Percentiles rank a stretch among this genome's conserved stretches.
These are phyloP conservation scores for Drosophila colorata DNA, from an alignment of 2,888 invertebrate genomes.

Conservation along the genomic window DNA sequence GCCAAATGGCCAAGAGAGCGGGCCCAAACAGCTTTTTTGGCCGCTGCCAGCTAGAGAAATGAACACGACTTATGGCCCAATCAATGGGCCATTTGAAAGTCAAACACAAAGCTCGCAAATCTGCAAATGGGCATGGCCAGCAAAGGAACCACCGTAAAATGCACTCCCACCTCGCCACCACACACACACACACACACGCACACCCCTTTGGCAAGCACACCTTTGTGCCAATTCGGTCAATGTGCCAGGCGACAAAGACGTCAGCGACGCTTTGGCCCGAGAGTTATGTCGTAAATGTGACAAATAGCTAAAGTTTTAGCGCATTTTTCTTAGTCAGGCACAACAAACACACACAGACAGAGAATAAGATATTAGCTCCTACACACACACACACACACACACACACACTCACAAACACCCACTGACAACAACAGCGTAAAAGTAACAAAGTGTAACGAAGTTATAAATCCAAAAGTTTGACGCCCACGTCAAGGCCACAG, in stretches of 20 bases:
- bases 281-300: constrained; percentile 47
- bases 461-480: constrained; percentile 78
- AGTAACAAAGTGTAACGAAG: constrained; percentile 76
- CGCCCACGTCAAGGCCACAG: constrained; percentile 77
- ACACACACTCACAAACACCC: constrained; percentile 40
- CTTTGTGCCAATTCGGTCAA: constrained; percentile 57
- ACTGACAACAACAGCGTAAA: constrained; percentile 40
- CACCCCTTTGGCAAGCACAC: constrained; percentile 2
- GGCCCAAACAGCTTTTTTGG: constrained; percentile 5
- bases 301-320: constrained; percentile 62
- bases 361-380: background rate
- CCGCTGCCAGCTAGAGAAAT: constrained; percentile 36
- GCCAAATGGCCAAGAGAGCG: constrained; percentile 56
- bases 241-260: constrained; percentile 54
- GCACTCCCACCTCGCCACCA: constrained; percentile 13
- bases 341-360: constrained; percentile 27
- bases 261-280: constrained; percentile 25
- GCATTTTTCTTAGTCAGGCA: constrained; percentile 57
- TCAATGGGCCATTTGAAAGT: constrained; percentile 56
- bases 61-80: constrained; percentile 34
- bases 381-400: constrained; percentile 15
- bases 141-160: constrained; percentile 13
- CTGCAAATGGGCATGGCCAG: constrained; percentile 30
- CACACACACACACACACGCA: too few relatives aligned
- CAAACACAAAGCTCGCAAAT: constrained; percentile 29